phyloP scores from a whole-genome alignment of 1,140 invertebrate genomes.

The Achatina immaculata region DNA sequence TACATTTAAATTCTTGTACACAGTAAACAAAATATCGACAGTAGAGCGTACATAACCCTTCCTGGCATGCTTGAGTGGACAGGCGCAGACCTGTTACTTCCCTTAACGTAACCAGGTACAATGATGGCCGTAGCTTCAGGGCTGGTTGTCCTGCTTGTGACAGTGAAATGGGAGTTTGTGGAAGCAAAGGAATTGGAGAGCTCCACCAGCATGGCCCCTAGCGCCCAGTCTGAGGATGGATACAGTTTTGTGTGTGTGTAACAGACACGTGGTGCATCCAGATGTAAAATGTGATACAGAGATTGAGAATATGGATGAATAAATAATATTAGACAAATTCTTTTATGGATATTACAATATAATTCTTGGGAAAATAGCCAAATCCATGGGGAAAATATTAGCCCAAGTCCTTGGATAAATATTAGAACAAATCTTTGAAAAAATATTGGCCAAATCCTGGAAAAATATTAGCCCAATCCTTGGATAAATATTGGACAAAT shows the following conservation, averaged over 20 bases:
- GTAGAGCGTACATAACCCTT: too few species aligned
- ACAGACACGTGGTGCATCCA: background rate
- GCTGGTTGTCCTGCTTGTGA: background rate
- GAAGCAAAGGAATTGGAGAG: slow-evolving; percentile 30
- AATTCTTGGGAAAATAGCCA: background rate
- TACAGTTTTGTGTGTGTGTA: background rate
- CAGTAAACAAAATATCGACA: too few species aligned
- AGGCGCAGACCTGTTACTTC: background rate
- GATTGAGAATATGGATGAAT: background rate
- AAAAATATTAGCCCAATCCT: too few species aligned
- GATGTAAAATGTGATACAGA: background rate
- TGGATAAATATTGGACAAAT: too few species aligned
- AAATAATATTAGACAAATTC: background rate
- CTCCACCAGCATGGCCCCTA: slow-evolving; percentile 50
- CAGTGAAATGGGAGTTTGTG: background rate
- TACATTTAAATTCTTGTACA: too few species aligned
- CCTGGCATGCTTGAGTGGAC: background rate
- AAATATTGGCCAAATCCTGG: too few species aligned
- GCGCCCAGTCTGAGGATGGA: slow-evolving; percentile 48
- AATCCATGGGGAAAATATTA: too few species aligned
- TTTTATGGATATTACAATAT: background rate
- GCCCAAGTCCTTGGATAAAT: too few species aligned
- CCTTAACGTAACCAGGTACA: background rate
- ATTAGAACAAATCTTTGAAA: too few species aligned
- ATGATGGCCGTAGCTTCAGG: too few species aligned